phyloP scores from a whole-genome alignment of 37 sponge, comb jelly and placozoan genomes.

The Cliona cf. orientalis region DNA sequence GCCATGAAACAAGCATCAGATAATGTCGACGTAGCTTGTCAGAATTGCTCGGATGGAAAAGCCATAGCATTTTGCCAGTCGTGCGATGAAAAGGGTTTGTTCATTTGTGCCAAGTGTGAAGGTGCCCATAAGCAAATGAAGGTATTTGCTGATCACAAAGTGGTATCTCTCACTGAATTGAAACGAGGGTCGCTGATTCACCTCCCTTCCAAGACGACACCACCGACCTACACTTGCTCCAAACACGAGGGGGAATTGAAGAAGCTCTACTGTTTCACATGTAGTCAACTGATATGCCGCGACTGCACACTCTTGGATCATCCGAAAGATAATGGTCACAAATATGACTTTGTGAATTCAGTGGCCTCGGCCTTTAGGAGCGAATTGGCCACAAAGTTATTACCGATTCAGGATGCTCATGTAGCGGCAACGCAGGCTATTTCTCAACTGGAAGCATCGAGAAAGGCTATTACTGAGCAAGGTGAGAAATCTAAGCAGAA shows the following conservation, averaged over 20 bases:
- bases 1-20: neutral
- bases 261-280: slow-evolving; percentile 4
- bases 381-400: neutral
- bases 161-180: neutral
- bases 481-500: neutral
- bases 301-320: slow-evolving; percentile 3
- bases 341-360: slow-evolving; percentile 1
- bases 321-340: neutral
- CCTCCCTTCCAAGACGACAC: neutral
- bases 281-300: neutral
- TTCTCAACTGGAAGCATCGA: neutral
- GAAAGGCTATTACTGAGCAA: neutral
- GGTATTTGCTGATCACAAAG: neutral
- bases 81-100: neutral
- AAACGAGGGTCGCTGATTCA: neutral
- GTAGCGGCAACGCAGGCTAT: neutral
- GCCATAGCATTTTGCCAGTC: neutral
- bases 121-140: neutral
- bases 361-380: neutral
- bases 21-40: neutral
- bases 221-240: neutral
- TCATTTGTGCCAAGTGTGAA: neutral
- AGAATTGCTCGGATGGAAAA: neutral
- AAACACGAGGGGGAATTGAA: neutral
- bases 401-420: neutral